A percentile compares a stretch with the other conserved stretches of the same genome.
Evolutionary conservation across 2,888 invertebrate genomes (phyloP).

Genomic region (Zele albiditarsus): DNA sequence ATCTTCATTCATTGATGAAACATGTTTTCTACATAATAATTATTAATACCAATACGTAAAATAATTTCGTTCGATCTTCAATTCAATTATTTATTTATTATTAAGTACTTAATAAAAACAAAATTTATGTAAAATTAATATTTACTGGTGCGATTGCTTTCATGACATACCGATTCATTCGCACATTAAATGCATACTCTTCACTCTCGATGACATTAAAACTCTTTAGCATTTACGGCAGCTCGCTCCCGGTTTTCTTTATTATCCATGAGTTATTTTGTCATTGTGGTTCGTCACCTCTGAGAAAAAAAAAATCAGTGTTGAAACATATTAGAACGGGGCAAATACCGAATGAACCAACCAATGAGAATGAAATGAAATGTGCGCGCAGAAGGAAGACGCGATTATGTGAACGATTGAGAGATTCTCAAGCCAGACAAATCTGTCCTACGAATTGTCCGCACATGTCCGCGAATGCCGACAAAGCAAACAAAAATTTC

Average conservation of each 20-base stretch:
- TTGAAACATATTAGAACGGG: not conserved
- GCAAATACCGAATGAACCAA: not conserved
- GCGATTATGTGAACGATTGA: conserved; percentile 58
- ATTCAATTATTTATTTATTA: no score
- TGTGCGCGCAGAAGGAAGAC: conserved; percentile 35
- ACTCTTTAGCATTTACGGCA: conserved; percentile 33
- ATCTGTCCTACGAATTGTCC: conserved; percentile 71
- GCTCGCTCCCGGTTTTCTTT: conserved; percentile 40
- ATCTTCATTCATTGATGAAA: not conserved
- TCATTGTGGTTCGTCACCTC: conserved; percentile 13
- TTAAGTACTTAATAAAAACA: no score
- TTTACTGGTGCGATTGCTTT: no score
- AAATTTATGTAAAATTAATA: no score
- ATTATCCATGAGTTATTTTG: conserved; percentile 17
- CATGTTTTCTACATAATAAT: no score
- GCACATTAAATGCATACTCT: not conserved
- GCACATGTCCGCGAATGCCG: conserved; percentile 69
- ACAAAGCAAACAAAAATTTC: conserved; percentile 65
- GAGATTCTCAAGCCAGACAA: conserved; percentile 62
- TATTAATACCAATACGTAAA: no score
- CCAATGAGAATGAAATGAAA: conserved; percentile 6
- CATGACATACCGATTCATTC: not conserved
- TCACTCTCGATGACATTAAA: conserved; percentile 38
- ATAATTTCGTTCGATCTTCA: no score
- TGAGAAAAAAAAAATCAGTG: conserved; percentile 24